phyloP scores from a whole-genome alignment of 2,113 vertebrate species.

The Tetraodon nigroviridis region DNA sequence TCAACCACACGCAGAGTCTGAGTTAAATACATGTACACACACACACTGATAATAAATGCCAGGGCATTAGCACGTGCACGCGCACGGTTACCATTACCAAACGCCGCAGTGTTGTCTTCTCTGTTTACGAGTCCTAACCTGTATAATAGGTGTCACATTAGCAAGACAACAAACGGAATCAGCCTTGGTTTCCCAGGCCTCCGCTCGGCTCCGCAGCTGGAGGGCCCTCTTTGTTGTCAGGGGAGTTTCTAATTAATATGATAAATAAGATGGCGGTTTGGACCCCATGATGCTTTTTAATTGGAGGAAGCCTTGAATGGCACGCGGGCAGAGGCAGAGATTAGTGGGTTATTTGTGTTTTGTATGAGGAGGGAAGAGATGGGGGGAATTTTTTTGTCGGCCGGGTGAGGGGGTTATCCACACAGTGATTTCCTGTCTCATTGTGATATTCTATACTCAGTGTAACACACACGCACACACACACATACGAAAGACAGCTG shows the following conservation, averaged over 20 bases:
- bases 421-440: slow-evolving; percentile 65
- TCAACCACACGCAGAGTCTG: slow-evolving; percentile 9
- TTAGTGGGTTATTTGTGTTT: slow-evolving; percentile 63
- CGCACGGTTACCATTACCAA: slow-evolving; percentile 76
- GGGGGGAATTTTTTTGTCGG: too few species aligned
- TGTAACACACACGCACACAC: slow-evolving; percentile 23
- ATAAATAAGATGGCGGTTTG: slow-evolving; percentile 92
- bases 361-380: slow-evolving; percentile 18
- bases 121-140: slow-evolving; percentile 87
- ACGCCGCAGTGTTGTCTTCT: slow-evolving; percentile 82
- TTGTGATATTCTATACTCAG: slow-evolving; percentile 53
- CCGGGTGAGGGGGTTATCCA: slow-evolving; percentile 33
- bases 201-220: slow-evolving; percentile 92
- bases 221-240: slow-evolving; percentile 87
- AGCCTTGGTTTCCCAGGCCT: slow-evolving; percentile 87
- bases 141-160: slow-evolving; percentile 99
- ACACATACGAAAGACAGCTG: slow-evolving; percentile 43
- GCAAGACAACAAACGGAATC: slow-evolving; percentile 99
- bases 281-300: slow-evolving; percentile 67
- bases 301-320: slow-evolving; percentile 68
- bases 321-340: slow-evolving; percentile 54
- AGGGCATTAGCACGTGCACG: slow-evolving; percentile 1
- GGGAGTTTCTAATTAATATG: slow-evolving; percentile 99
- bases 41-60: too few species aligned
- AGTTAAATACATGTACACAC: slow-evolving; percentile 16